Conservation (phyloP, 2,888 invertebrate species). For the Amphipoea oculea region DNA sequence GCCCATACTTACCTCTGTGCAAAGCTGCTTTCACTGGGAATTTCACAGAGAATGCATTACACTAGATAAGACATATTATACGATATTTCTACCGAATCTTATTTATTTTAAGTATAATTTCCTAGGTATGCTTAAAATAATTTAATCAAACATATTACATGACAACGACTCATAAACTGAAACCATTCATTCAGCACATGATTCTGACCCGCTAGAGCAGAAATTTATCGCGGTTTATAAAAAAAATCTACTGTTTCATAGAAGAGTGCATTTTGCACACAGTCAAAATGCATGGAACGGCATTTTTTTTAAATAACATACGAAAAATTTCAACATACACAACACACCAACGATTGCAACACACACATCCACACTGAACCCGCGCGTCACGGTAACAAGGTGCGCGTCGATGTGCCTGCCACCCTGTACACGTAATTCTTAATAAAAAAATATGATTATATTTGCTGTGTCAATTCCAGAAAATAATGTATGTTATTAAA, state of each 20-base stretch:
- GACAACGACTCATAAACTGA: too few relatives aligned
- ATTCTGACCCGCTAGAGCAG: too few relatives aligned
- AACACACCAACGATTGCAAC: too few relatives aligned
- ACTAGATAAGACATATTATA: conserved; percentile 5
- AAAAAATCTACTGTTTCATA: too few relatives aligned
- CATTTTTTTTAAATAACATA: background rate
- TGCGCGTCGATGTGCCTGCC: background rate
- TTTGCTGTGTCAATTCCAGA: conserved; percentile 2
- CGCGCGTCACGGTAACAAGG: background rate
- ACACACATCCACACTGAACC: too few relatives aligned
- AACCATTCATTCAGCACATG: too few relatives aligned
- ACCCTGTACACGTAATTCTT: background rate
- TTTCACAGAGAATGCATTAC: conserved; percentile 16
- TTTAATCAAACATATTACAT: background rate
- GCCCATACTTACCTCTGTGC: conserved; percentile 18
- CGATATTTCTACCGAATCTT: background rate
- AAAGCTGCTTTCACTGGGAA: conserved; percentile 37
- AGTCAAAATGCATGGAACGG: too few relatives aligned
- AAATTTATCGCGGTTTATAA: too few relatives aligned
- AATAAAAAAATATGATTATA: background rate
- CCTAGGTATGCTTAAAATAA: background rate
- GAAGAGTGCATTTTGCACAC: too few relatives aligned
- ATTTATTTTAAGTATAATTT: background rate
- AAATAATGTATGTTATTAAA: conserved; percentile 2
- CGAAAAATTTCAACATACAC: background rate